Evolutionary conservation across 2,888 invertebrate genomes (phyloP).

Genomic region (Hanleya hanleyi): DNA sequence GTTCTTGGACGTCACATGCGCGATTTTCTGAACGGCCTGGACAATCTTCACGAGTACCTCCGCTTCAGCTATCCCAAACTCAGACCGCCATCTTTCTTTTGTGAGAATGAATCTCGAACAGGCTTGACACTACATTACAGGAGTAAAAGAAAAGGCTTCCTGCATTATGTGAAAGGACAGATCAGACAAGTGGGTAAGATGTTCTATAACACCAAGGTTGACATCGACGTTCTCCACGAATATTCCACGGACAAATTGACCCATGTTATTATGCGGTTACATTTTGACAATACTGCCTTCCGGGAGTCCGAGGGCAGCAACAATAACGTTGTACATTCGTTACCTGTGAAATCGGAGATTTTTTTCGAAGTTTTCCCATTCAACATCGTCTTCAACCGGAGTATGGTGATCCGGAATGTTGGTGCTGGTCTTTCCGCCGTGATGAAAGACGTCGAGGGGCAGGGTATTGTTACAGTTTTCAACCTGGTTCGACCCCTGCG

Average conservation of each 20-base stretch:
- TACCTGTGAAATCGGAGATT: slow-evolving; percentile 74
- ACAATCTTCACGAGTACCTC: slow-evolving; percentile 97
- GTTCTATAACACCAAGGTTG: slow-evolving; percentile 96
- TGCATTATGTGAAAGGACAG: slow-evolving; percentile 98
- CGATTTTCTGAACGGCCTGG: slow-evolving; percentile 94
- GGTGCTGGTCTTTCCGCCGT: slow-evolving; percentile 69
- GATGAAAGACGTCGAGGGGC: slow-evolving; percentile 77
- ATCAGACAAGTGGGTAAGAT: slow-evolving; percentile 92
- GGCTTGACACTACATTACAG: slow-evolving; percentile 89
- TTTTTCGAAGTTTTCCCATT: slow-evolving; percentile 98
- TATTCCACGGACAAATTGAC: slow-evolving; percentile 91
- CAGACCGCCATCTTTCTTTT: slow-evolving; percentile 96
- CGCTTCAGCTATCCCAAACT: slow-evolving; percentile 94
- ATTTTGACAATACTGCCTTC: slow-evolving; percentile 86
- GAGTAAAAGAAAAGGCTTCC: slow-evolving; percentile 93
- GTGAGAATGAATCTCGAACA: slow-evolving; percentile 91
- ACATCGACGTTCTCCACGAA: slow-evolving; percentile 90
- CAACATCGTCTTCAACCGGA: slow-evolving; percentile 94
- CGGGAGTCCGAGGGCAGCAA: slow-evolving; percentile 34
- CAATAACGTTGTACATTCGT: neutral
- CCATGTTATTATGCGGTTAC: slow-evolving; percentile 94
- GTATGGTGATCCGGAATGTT: slow-evolving; percentile 69
- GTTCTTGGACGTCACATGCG: slow-evolving; percentile 89
- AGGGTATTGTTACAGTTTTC: slow-evolving; percentile 93
- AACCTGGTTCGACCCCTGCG: slow-evolving; percentile 93